Evolutionary conservation across 2,113 vertebrate genomes (phyloP).

Genomic region (Barnardius zonarius): DNA sequence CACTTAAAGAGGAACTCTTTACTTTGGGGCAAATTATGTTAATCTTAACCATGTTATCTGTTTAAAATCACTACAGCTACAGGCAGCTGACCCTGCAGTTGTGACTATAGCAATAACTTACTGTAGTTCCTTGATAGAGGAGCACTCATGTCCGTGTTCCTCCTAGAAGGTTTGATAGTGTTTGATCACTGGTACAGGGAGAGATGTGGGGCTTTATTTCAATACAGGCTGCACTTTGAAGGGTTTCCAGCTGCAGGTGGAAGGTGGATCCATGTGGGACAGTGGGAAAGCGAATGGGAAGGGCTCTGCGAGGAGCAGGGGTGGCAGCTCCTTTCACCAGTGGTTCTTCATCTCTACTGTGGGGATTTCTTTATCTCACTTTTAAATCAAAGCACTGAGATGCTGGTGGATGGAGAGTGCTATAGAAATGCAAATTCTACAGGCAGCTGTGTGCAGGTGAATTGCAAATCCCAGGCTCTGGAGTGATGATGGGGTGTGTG

Average conservation of each 20-base stretch:
- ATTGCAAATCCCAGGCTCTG: accelerated
- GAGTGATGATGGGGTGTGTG: accelerated
- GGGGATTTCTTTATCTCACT: neutral
- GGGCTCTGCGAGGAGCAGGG: neutral
- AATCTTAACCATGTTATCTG: neutral
- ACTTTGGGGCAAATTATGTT: conserved; percentile 48
- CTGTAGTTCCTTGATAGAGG: neutral
- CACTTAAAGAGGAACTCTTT: conserved; percentile 20
- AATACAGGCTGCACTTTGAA: neutral
- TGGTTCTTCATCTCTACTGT: neutral
- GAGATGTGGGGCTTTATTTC: neutral
- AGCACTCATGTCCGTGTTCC: neutral
- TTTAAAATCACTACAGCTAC: neutral
- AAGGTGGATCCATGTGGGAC: neutral
- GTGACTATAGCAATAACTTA: neutral
- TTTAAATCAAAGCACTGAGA: neutral
- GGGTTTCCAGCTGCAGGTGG: neutral
- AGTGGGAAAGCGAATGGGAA: neutral
- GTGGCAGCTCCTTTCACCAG: neutral
- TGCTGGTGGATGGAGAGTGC: neutral
- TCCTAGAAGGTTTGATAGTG: neutral
- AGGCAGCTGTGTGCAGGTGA: neutral
- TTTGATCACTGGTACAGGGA: neutral
- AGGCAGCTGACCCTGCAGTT: neutral
- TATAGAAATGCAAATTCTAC: neutral